phyloP scores from a whole-genome alignment of 2,797 vertebrate species.

The Bovichtus variegatus region DNA sequence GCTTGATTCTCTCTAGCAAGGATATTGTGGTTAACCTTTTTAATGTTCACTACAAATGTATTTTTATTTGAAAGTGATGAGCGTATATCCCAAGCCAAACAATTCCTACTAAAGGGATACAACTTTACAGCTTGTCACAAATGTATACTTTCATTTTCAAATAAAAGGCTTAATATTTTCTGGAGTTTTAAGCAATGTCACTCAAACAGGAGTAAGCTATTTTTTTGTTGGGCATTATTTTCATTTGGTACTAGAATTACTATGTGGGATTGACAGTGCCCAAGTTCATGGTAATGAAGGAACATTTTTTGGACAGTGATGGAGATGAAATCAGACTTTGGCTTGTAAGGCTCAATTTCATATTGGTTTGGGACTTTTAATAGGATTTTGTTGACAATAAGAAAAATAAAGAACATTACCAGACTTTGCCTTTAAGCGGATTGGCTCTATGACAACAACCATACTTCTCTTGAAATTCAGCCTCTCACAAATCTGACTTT shows the following conservation, averaged over 20 bases:
- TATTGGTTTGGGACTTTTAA: background rate
- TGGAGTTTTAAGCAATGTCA: too few species aligned
- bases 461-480: background rate
- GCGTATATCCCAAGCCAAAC: background rate
- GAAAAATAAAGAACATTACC: background rate
- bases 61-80: background rate
- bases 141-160: too few species aligned
- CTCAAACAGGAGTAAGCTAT: too few species aligned
- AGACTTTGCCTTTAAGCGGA: background rate
- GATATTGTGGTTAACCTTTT: background rate
- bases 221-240: too few species aligned
- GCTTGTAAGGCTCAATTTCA: background rate
- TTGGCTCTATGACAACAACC: background rate
- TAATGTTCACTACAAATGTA: background rate
- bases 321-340: background rate
- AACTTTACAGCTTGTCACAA: too few species aligned
- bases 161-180: too few species aligned
- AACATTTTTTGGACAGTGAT: background rate
- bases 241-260: too few species aligned
- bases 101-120: too few species aligned
- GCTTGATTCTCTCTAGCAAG: background rate
- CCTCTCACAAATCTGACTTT: background rate
- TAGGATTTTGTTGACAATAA: background rate
- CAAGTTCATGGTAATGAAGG: background rate
- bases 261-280: too few species aligned